Evolutionary conservation across 2,797 vertebrate species (phyloP).

Genomic region (Salmo trutta): DNA sequence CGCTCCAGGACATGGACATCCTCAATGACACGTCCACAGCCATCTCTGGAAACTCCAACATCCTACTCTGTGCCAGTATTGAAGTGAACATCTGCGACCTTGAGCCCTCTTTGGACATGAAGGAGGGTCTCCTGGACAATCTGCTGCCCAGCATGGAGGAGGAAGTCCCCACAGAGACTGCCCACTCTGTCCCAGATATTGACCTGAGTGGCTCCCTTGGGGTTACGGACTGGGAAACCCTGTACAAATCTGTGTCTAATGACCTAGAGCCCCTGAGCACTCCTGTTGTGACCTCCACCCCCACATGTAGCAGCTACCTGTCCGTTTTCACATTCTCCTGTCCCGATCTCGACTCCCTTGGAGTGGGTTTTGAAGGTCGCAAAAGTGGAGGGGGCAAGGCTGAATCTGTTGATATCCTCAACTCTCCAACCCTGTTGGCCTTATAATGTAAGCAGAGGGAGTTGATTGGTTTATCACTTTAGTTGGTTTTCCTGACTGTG

Average conservation of each 20-base stretch:
- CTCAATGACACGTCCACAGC: conserved; percentile 74
- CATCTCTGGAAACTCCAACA: conserved; percentile 83
- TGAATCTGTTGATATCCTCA: conserved; percentile 92
- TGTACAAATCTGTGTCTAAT: conserved; percentile 83
- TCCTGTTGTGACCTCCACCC: conserved; percentile 92
- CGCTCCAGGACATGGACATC: conserved; percentile 78
- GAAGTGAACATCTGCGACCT: conserved; percentile 80
- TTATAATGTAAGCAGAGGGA: conserved; percentile 77
- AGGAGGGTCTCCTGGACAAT: conserved; percentile 88
- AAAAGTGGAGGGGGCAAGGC: conserved; percentile 88
- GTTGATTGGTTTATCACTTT: conserved; percentile 44
- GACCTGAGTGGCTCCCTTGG: conserved; percentile 93
- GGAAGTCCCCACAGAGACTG: conserved; percentile 81
- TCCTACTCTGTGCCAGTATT: conserved; percentile 80
- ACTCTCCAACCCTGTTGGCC: conserved; percentile 95
- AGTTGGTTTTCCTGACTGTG: conserved; percentile 46
- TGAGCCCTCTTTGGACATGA: conserved; percentile 84
- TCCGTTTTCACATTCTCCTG: conserved; percentile 95
- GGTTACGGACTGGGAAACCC: conserved; percentile 94
- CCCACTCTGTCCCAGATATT: conserved; percentile 95
- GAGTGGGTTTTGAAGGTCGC: conserved; percentile 84
- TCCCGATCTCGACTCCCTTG: conserved; percentile 89
- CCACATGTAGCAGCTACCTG: conserved; percentile 90
- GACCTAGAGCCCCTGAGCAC: conserved; percentile 97
- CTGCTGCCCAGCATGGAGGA: conserved; percentile 77